Evolutionary conservation across 2,113 vertebrate species (phyloP), one percentile per base, ranked within the genome.

Genomic region (Ascaphus truei): DNA sequence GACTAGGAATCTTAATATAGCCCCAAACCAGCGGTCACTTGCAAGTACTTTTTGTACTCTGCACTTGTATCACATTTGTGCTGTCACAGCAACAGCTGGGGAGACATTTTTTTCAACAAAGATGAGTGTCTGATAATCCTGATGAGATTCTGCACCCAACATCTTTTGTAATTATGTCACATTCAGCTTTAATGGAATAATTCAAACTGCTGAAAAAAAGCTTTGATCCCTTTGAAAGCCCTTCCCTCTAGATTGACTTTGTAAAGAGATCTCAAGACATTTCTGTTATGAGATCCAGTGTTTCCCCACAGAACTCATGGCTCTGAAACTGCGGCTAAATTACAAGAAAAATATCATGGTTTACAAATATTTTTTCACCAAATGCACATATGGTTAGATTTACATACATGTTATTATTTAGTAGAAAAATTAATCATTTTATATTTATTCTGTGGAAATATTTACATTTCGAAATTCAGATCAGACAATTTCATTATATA

Each of bases 91-190:
- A 88, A 91, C 91, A 92, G 91, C 91, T 91, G 89, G 87, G 88
- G 85, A 90, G 67, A 86, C 91, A 86, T 90, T 89, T 90, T 90
- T 84, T 84, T 86, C 88, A 91, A 92, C 88, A 91, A 91, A 91
- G 90, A 91, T 86, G 88, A 89, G 90, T 91, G 90, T 89, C 84
- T 84, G 82, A 87, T 93, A 92, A 94, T 94, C 92, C 92, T 91
- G 88, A 90, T 89, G 90, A 91, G 91, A 92, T 91, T 91, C 84
- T 83, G 88, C 88, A 90, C 89, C 85, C 88, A 91, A 84, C 90
- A 89, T 90, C 88, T 90, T 92, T 91, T 89, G 87, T 93, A 93
- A 94, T 93, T 91, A 92, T 93, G 89, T 92, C 89, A 91, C 91
- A 92, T 90, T 93, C 86, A 83, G 83, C 89, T 88, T 86, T 92